Evolutionary conservation across 2,888 invertebrate species (phyloP).

Genomic region (Serripes groenlandicus): DNA sequence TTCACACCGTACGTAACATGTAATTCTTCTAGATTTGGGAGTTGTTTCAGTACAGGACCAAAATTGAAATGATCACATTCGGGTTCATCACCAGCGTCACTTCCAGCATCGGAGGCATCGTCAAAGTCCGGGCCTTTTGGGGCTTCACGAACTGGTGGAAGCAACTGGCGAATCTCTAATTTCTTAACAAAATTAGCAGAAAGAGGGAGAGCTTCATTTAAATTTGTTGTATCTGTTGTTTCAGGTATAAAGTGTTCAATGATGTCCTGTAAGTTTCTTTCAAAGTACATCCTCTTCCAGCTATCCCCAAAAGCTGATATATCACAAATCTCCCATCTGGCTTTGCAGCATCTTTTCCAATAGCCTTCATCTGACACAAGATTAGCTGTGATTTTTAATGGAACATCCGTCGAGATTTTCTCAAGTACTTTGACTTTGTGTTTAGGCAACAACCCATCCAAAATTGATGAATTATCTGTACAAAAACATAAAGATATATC

Average conservation of each 20-base stretch:
- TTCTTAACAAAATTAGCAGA: slow-evolving; percentile 84
- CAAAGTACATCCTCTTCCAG: slow-evolving; percentile 87
- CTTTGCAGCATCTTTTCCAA: slow-evolving; percentile 86
- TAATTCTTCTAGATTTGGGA: slow-evolving; percentile 85
- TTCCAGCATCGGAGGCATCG: slow-evolving; percentile 83
- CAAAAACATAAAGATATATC: slow-evolving; percentile 18
- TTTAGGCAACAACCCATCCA: slow-evolving; percentile 83
- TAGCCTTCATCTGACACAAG: slow-evolving; percentile 86
- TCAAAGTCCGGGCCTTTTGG: slow-evolving; percentile 84
- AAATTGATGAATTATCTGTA: slow-evolving; percentile 84
- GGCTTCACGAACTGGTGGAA: slow-evolving; percentile 85
- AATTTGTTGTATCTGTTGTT: slow-evolving; percentile 81
- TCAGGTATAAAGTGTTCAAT: slow-evolving; percentile 86
- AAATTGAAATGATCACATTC: slow-evolving; percentile 86
- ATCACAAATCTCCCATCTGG: slow-evolving; percentile 86
- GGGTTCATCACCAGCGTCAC: slow-evolving; percentile 85
- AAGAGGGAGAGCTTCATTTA: slow-evolving; percentile 82
- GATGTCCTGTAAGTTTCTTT: slow-evolving; percentile 85
- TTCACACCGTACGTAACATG: slow-evolving; percentile 85
- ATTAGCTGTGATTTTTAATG: slow-evolving; percentile 86
- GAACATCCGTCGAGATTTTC: slow-evolving; percentile 83
- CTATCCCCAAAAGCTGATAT: slow-evolving; percentile 82
- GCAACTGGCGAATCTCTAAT: slow-evolving; percentile 84
- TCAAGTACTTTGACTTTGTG: slow-evolving; percentile 84
- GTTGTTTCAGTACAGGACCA: slow-evolving; percentile 80